Evolutionary conservation across 2,888 invertebrate species (phyloP), one percentile per base, ranked within the genome.

Genomic region (Endotricha flammealis): DNA sequence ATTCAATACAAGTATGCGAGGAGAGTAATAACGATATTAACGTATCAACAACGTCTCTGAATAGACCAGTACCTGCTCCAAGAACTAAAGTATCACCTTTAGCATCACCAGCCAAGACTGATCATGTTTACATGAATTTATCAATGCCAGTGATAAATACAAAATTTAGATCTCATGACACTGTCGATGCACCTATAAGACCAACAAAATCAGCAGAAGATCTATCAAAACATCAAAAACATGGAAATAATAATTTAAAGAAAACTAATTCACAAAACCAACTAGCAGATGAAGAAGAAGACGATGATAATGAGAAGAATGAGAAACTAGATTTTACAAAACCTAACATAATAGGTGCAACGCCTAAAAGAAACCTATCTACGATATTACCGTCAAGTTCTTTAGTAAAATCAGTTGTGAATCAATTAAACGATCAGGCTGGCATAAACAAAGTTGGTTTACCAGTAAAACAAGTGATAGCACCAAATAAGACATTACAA

Each of bases 1-100:
- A 91, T 61, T 91, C 91, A 9, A 90, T 91, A 45, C 91, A 91
- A 73, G 88, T 91, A 14, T 89, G 88, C 42, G 91, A 91, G 65
- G 87, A 88, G 44, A 80, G 67, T 31, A 57, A 65, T 12, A 62
- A 74, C 34, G 46, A 54, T 9, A 50, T 75, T 2, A 72, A 68
- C 46, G 42, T 51, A 30, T 80, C 82, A 1, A 88, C 79, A 9
- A 78, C 74, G 41, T 89, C 89, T 13, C 67, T 88, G 32, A 89
- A 89, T 43, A 83, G 83, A 44, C 88, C 88, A 8, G 68, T 89
- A 30, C 90, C 91, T 12, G 90, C 91, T 1, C 91, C 91, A 0
- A 76, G 90, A 52, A 87, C 74, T 2, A 87, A 83, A 50, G 46
- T 80, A 39, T 75, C 79, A 1, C 81, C 83, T 7, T 45, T 67